Evolutionary conservation across 2,888 invertebrate species (phyloP), one percentile per base, ranked within the genome.

Genomic region (Eupithecia inturbata): DNA sequence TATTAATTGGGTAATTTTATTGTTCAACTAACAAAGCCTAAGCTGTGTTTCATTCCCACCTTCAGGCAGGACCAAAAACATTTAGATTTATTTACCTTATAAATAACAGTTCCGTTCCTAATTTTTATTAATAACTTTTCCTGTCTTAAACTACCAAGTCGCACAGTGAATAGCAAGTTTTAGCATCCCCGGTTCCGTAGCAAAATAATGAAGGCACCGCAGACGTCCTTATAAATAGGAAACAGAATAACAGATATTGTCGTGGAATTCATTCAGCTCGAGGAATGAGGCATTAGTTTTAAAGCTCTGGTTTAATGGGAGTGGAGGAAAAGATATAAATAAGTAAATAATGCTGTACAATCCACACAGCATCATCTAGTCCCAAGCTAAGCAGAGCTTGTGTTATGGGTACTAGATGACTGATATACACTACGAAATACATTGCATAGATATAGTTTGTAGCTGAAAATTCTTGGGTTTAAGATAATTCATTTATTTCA

Each of bases 161-260:
- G 75, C 36, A 39, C 76, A 68, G 60, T 84, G 84, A 85, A 86
- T 75, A 80, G 85, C 45, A 22, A 67, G 73, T 83, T 85, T 87
- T 84, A 85, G 82, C 82, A 84, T 80, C 84, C 84, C 81, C 82
- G 82, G 84, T 87, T 86, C 85, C 85, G 82, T 84, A 84, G 86
- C 77, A 79, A 85, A 90, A 90, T 91, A 91, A 91, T 89, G 89
- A 91, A 89, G 88, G 84, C 85, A 83, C 82, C 81, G 79, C 84
- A 84, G 85, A 57, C 84, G 85, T 89, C 82, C 85, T 89, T 88
- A 86, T 87, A 88, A 88, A 88, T 83, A 85, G 74, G 77, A 84
- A 26, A 57, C 22, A 57, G 57, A 26, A 57, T 53, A 22, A 57
- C 83, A 83, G 84, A 87, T 85, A 88, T 89, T 88, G 88, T 88